Evolutionary conservation across 2,888 invertebrate species (phyloP).

Genomic region (Acanthosoma haemorrhoidale): DNA sequence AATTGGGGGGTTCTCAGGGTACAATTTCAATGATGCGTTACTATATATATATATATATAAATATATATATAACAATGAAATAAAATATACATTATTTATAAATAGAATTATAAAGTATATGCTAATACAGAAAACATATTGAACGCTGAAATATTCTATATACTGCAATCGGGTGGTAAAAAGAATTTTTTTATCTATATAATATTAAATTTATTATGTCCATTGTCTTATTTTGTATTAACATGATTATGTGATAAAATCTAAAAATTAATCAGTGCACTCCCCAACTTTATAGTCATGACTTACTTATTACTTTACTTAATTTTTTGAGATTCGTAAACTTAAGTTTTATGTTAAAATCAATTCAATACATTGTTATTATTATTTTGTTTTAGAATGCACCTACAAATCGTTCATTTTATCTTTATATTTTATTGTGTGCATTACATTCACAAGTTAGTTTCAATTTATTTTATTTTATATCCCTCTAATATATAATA

Average conservation of each 20-base stretch:
- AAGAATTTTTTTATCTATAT: slow-evolving; percentile 19
- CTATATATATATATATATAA: slow-evolving; percentile 6
- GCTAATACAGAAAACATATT: background rate
- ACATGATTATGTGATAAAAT: slow-evolving; percentile 15
- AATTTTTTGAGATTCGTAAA: background rate
- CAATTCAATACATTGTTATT: background rate
- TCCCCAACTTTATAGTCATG: slow-evolving; percentile 15
- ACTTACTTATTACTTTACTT: slow-evolving; percentile 1
- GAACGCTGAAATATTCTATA: background rate
- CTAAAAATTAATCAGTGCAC: slow-evolving; percentile 3
- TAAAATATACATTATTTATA: background rate
- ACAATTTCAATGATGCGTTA: background rate
- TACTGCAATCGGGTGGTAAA: background rate
- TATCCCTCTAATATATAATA: background rate
- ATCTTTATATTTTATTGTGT: background rate
- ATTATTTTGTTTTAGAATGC: background rate
- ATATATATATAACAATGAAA: background rate
- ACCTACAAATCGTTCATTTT: background rate
- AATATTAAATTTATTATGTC: slow-evolving; percentile 11
- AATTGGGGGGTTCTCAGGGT: slow-evolving; percentile 23
- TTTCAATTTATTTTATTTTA: background rate
- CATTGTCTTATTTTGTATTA: slow-evolving; percentile 11
- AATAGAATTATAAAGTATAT: slow-evolving; percentile 9
- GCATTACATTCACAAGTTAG: background rate
- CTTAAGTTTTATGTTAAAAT: background rate